Base-by-base conservation (phyloP, 2,113 vertebrate species). In the Chaenogobius annularis region DNA sequence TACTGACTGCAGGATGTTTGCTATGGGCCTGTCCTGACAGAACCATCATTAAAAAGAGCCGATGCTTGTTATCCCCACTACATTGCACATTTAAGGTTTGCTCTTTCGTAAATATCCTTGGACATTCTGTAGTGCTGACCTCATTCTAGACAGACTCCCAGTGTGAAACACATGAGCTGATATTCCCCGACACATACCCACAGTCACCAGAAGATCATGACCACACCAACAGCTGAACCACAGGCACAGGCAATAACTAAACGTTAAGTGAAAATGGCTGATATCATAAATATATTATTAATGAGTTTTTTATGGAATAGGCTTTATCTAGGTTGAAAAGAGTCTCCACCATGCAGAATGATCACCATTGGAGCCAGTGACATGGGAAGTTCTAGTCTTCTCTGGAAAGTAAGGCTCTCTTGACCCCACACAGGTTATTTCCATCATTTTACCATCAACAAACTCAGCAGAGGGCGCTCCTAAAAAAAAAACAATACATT, bases 171-270 rank as follows among this genome's bases (percentile, higher is more conserved):
- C 87, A 93, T 91, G 55, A 92, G 5, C 93, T 95, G 80, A 95
- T 81, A 95, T 93, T 3, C 92, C 93, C 0, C 87, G 88, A 68
- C 94, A 94, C 88, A 93, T 93, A 74, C 95, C 93, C 72, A 95
- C 92, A 0, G 95, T 95, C 74, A 94, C 92, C 86, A 94, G 83
- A 94, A 95, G 70, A 94, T 94, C 81, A 93, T 92, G 74, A 94
- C 93, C 69, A 94, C 87, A 20, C 86, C n/a, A n/a, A 95, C 52
- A 94, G 91, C 94, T 95, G 87, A 26, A 66, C 56, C 31, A 26
- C 68, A 20, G 59, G 70, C 10, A 69, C 4, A 40, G 0, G 37
- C 4, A 19, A 9, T 31, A 31, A 61, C 26, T 17, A 61, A 3
- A 35, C 58, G 20, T 20, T 7, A 19, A 19, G 17, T 50, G 47